Conservation (phyloP, 1,140 invertebrate genomes). For the Rhyacophila brunnea region DNA sequence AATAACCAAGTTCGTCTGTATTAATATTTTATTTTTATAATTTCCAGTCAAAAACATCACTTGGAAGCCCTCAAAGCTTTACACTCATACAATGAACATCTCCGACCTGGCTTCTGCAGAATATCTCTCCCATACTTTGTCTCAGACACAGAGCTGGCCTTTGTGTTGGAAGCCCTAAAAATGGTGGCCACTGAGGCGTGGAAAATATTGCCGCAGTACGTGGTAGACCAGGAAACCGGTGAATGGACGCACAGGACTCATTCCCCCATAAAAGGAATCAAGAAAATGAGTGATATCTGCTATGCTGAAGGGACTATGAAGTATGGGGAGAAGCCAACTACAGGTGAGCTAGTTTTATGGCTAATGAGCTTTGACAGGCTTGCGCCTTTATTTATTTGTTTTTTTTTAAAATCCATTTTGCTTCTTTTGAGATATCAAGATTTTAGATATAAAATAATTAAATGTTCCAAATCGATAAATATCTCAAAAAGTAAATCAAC, state of each 20-base stretch:
- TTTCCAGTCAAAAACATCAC: too few relatives aligned
- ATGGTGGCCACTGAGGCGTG: constrained; percentile 87
- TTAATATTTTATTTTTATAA: too few relatives aligned
- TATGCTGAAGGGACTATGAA: constrained; percentile 76
- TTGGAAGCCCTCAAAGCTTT: not conserved
- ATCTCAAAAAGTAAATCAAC: too few relatives aligned
- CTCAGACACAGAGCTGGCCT: constrained; percentile 74
- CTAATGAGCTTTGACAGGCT: too few relatives aligned
- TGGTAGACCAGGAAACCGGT: constrained; percentile 81
- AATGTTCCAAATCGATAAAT: too few relatives aligned
- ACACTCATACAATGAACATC: constrained; percentile 57
- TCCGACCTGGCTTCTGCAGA: constrained; percentile 83
- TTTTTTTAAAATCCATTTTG: too few relatives aligned
- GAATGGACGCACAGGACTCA: constrained; percentile 87
- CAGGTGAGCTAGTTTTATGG: constrained; percentile 50
- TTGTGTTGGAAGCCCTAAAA: constrained; percentile 80
- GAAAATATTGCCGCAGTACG: constrained; percentile 86
- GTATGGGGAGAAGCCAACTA: constrained; percentile 66
- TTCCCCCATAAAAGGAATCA: constrained; percentile 74
- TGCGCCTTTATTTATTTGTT: too few relatives aligned
- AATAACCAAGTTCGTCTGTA: too few relatives aligned
- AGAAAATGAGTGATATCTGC: constrained; percentile 77
- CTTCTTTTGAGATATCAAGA: too few relatives aligned
- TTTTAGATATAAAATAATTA: too few relatives aligned
- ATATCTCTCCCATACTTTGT: constrained; percentile 87